These are phyloP conservation scores for Drosophila parthenogenetica DNA, from an alignment of 2,888 invertebrate genomes.

Conservation along the genomic window DNA sequence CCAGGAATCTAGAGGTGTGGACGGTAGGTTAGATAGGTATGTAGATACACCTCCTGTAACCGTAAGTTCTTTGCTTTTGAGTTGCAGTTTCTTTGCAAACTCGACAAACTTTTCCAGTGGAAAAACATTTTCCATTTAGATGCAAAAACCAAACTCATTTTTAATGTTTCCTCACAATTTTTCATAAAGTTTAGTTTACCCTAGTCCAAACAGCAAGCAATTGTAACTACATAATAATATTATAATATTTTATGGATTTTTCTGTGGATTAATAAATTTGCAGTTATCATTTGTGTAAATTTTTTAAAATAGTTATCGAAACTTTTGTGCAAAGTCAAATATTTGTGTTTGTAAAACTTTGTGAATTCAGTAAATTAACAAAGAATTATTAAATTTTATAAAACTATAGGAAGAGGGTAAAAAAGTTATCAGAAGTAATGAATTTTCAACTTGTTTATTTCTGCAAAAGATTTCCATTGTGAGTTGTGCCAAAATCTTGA, in stretches of 20 bases:
- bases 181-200: conserved; percentile 29
- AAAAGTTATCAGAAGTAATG: conserved; percentile 1
- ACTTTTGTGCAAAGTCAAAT: neutral
- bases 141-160: conserved; percentile 49
- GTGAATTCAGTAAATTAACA: neutral
- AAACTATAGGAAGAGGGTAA: neutral
- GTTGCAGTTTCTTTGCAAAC: conserved; percentile 26
- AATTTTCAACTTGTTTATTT: conserved; percentile 5
- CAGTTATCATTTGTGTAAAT: neutral
- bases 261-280: neutral
- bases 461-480: conserved; percentile 5
- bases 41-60: conserved; percentile 5
- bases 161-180: conserved; percentile 36
- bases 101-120: conserved; percentile 41
- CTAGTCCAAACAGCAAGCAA: conserved; percentile 5
- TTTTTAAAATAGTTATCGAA: neutral
- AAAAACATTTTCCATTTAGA: conserved; percentile 51
- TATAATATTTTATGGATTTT: conserved; percentile 4
- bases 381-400: too few relatives aligned
- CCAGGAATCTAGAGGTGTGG: neutral
- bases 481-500: neutral
- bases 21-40: too few relatives aligned
- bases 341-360: neutral
- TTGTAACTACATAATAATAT: conserved; percentile 15
- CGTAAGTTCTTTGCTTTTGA: conserved; percentile 21